Conservation (phyloP, 2,888 invertebrate species). For the Mesochorus sp. region DNA sequence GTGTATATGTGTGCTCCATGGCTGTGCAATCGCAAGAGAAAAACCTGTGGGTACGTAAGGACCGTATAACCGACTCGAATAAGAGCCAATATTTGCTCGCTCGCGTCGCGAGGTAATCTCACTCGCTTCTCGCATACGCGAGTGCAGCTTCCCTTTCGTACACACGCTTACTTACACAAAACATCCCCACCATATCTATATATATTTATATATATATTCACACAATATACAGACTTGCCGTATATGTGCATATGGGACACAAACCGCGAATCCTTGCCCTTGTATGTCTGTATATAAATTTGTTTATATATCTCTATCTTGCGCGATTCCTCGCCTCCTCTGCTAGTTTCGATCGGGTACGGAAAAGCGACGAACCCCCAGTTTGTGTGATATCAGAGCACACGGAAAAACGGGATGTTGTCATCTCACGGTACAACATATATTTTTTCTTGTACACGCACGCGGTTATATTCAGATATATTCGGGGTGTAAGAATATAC, state of each 20-base stretch:
- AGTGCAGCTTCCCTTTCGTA: conserved; percentile 44
- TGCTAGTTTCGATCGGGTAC: not conserved
- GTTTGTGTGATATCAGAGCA: conserved; percentile 18
- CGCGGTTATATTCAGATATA: conserved; percentile 31
- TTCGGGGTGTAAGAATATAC: conserved; percentile 18
- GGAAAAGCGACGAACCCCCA: conserved; percentile 4
- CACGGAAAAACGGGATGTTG: not conserved
- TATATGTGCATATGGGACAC: not conserved
- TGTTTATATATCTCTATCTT: not conserved
- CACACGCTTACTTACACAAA: conserved; percentile 20
- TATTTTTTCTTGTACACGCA: not conserved
- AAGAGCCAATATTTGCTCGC: conserved; percentile 77
- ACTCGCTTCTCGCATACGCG: conserved; percentile 69
- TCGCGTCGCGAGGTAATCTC: conserved; percentile 74
- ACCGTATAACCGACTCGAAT: conserved; percentile 75
- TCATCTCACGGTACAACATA: conserved; percentile 5
- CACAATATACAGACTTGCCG: not conserved
- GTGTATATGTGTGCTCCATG: conserved; percentile 4
- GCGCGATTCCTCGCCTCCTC: not conserved
- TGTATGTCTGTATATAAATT: not conserved
- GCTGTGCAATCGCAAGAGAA: conserved; percentile 52
- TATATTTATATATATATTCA: not conserved
- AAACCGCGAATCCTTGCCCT: not conserved
- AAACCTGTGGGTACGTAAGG: conserved; percentile 71
- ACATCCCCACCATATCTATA: not conserved